These are phyloP conservation scores for Notarius lentiginosus DNA, from an alignment of 2,113 vertebrate genomes.

Conservation along the genomic window DNA sequence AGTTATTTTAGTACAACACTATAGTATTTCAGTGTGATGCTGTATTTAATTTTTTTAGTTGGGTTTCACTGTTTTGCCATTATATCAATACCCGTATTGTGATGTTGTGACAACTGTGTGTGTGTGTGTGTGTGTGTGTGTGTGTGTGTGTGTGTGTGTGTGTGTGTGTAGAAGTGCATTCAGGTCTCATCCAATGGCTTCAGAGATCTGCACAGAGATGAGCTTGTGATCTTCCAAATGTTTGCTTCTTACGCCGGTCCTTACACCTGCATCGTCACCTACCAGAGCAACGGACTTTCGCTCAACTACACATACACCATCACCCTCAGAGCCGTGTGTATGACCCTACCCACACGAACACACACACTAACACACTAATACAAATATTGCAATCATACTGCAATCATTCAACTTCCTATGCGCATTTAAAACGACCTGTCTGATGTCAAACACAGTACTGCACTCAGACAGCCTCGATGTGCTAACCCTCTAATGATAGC, in stretches of 20 bases:
- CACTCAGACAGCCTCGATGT: not conserved
- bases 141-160: not conserved
- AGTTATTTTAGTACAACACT: no score
- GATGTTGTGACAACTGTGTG: not conserved
- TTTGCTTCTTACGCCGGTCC: conserved; percentile 59
- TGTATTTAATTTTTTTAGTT: no score
- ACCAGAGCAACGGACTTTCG: conserved; percentile 67
- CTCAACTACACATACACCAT: conserved; percentile 81
- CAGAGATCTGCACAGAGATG: conserved; percentile 46
- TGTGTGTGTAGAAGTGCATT: conserved; percentile 22
- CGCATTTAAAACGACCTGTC: not conserved
- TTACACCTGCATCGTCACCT: conserved; percentile 83
- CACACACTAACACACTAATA: not conserved
- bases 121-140: conserved; percentile 14
- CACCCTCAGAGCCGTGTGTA: conserved; percentile 82
- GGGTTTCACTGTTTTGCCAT: no score
- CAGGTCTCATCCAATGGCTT: accelerated
- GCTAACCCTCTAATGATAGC: not conserved
- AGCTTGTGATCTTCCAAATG: conserved; percentile 71
- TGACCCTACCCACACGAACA: conserved; percentile 54
- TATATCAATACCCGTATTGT: not conserved
- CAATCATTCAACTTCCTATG: not conserved
- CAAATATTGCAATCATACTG: not conserved
- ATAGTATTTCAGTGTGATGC: no score
- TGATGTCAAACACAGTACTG: not conserved